Evolutionary conservation across 2,888 invertebrate species (phyloP), one percentile per base, ranked within the genome.

Genomic region (Stegana nigrithorax): DNA sequence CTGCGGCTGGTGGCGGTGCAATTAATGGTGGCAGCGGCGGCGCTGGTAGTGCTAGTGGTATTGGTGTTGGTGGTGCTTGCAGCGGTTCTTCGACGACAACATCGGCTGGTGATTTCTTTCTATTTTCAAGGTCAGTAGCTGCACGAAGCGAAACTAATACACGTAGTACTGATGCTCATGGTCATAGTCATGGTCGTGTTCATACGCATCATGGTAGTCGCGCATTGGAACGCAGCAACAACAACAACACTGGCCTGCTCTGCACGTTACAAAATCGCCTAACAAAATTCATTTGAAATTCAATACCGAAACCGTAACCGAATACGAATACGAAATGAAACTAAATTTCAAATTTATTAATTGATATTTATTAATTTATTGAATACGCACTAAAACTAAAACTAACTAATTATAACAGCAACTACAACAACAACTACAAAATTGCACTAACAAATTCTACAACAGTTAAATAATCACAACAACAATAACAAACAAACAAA

Each of bases 121-220:
- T 82, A 64, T 85, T 85, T 72, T 81, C 83, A 77, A 83, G 85
- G 85, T 85, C 78, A 80, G 81, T 81, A 83, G 81, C 69, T 23
- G 67, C 36, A 65, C 62, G 66, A 53, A 32, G 65, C 23, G 59
- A 58, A 42, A 45, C 57, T 66, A 51, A 62, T 64, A 29, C 62
- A 59, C n/a, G 51, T 61, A 19, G 62, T 65, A 21, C 60, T 45
- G 32, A 47, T 51, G 53, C 53, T 42, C 47, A 47, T 53, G 53
- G 60, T 53, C 12, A 60, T 53, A 27, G 42, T 51, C 39, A 47
- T 60, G 44, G 53, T 56, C 32, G 8, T 66, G 44, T 17, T 44
- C 8, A 2, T 44, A 17, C 44, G n/a, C 10, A n/a, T 44, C 14
- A 2, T 44, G 44, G 8, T 17, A 17, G 44, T 21, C 14, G 25